Conservation (phyloP, 1,140 invertebrate genomes). For the Xylocopa sonorina region DNA sequence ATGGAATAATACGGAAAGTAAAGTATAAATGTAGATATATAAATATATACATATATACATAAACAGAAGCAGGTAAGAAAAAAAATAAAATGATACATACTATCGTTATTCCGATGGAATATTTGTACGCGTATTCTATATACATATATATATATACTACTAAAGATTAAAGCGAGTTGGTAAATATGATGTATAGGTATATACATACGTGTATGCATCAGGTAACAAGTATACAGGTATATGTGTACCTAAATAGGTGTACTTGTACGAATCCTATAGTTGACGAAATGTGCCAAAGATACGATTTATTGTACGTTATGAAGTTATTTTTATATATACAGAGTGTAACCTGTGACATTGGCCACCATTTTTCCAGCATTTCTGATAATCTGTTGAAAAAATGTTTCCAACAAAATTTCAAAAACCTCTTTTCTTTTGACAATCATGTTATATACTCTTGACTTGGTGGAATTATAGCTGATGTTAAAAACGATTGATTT, state of each 20-base stretch:
- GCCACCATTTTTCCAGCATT: no score
- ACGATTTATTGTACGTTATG: slow-evolving; percentile 70
- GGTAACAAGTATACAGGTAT: slow-evolving; percentile 34
- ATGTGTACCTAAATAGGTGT: slow-evolving; percentile 52
- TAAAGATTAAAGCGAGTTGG: slow-evolving; percentile 57
- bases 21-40: slow-evolving; percentile 57
- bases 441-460: no score
- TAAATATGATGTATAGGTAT: slow-evolving; percentile 53
- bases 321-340: slow-evolving; percentile 71
- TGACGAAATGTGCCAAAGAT: slow-evolving; percentile 73
- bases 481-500: no score
- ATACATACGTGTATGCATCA: slow-evolving; percentile 33
- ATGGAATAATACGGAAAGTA: slow-evolving; percentile 67
- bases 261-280: slow-evolving; percentile 59
- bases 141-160: slow-evolving; percentile 42
- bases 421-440: no score
- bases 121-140: slow-evolving; percentile 63
- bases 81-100: slow-evolving; percentile 45
- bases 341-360: no score
- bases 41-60: slow-evolving; percentile 41
- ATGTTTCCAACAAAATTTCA: no score
- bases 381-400: no score
- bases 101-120: slow-evolving; percentile 62
- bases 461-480: no score
- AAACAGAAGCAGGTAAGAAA: background rate